These are phyloP conservation scores for Apodemus sylvaticus DNA, from an alignment of 2,113 vertebrate species.

Conservation along the genomic window DNA sequence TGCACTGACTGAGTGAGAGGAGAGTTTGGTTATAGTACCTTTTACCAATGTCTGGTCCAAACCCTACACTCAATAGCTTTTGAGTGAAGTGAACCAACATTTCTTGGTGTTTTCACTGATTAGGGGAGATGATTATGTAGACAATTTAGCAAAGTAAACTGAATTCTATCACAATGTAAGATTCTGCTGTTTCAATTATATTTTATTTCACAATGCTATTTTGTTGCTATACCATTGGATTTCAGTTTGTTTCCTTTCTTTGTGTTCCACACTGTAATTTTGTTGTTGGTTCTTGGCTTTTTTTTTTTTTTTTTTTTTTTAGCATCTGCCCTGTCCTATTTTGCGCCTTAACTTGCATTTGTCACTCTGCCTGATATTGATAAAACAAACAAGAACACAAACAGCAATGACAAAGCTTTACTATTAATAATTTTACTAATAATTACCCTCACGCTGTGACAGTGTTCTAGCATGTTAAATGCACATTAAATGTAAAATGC, in stretches of 20 bases:
- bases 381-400: not conserved
- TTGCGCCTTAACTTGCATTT: slow-evolving; percentile 42
- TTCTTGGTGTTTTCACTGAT: not conserved
- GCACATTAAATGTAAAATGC: not conserved
- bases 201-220: not conserved
- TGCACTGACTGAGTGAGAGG: not conserved
- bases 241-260: slow-evolving; percentile 23
- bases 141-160: not conserved
- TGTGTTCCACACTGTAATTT: not conserved
- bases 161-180: not conserved
- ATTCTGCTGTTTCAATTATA: slow-evolving; percentile 9
- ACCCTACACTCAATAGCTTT: not conserved
- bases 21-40: not conserved
- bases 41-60: not conserved
- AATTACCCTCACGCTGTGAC: not conserved
- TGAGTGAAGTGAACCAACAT: slow-evolving; percentile 38
- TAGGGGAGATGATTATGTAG: not conserved
- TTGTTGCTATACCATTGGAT: not conserved
- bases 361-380: slow-evolving; percentile 24
- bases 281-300: not conserved
- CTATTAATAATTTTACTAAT: too few species aligned
- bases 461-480: not conserved
- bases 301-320: not conserved
- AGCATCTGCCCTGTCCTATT: not conserved
- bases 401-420: not conserved